Evolutionary conservation across 2,113 vertebrate genomes (phyloP).

Genomic region (Chionis minor): DNA sequence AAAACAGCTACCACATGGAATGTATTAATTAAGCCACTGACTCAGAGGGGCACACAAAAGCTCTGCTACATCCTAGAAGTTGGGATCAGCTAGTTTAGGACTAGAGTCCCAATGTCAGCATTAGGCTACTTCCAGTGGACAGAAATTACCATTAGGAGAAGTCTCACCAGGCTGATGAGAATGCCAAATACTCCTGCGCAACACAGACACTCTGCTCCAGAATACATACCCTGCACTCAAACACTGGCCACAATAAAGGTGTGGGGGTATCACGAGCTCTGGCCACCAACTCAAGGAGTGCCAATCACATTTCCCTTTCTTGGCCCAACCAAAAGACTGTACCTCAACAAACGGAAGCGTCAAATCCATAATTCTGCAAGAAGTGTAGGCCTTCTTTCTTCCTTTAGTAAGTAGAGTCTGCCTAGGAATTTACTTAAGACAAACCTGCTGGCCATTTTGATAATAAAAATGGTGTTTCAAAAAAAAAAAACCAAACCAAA

Average conservation of each 20-base stretch:
- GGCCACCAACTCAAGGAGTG: not conserved
- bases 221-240: not conserved
- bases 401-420: not conserved
- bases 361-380: not conserved
- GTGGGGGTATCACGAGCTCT: not conserved
- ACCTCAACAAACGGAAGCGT: not conserved
- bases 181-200: not conserved
- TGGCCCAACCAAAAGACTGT: not conserved
- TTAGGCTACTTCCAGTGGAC: not conserved
- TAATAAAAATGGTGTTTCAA: not conserved
- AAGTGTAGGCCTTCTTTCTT: not conserved
- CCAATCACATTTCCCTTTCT: not conserved
- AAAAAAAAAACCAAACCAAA: not conserved
- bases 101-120: not conserved
- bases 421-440: not conserved
- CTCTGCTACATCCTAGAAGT: not conserved
- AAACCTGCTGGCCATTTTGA: not conserved
- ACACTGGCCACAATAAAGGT: not conserved
- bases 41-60: not conserved
- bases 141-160: not conserved
- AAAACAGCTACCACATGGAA: not conserved
- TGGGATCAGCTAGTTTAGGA: not conserved
- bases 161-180: not conserved
- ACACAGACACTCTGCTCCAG: not conserved
- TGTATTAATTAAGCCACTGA: not conserved